Percentiles rank a stretch among this genome's conserved stretches.
Conservation (phyloP, 1,140 invertebrate genomes). For the Brachionus paranguensis region DNA sequence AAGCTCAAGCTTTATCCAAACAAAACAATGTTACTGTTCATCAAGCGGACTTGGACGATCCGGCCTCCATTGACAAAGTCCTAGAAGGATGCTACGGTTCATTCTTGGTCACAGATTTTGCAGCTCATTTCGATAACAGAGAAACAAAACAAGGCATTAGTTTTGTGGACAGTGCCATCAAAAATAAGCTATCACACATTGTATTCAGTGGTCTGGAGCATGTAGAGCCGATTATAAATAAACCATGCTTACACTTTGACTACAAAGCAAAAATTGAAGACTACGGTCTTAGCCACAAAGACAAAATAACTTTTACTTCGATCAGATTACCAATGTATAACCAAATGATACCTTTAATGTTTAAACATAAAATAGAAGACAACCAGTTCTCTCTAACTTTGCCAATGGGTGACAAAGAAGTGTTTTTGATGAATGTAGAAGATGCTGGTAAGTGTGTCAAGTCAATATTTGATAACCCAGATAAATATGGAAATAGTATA, state of each 20-base stretch:
- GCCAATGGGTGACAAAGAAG: background rate
- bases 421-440: background rate
- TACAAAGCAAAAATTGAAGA: background rate
- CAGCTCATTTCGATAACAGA: background rate
- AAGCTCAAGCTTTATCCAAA: background rate
- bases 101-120: background rate
- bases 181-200: background rate
- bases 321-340: slow-evolving; percentile 8
- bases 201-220: slow-evolving; percentile 8
- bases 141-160: background rate
- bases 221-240: background rate
- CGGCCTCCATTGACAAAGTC: background rate
- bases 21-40: background rate
- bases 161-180: background rate
- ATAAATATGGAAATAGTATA: background rate
- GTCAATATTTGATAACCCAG: background rate
- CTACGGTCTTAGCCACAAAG: background rate
- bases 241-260: slow-evolving; percentile 23
- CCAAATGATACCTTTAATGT: background rate
- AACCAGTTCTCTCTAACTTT: background rate
- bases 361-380: background rate
- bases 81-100: background rate
- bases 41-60: background rate
- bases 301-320: background rate
- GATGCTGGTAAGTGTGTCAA: background rate